phyloP scores from a whole-genome alignment of 2,797 vertebrate species.

The Chelon auratus region DNA sequence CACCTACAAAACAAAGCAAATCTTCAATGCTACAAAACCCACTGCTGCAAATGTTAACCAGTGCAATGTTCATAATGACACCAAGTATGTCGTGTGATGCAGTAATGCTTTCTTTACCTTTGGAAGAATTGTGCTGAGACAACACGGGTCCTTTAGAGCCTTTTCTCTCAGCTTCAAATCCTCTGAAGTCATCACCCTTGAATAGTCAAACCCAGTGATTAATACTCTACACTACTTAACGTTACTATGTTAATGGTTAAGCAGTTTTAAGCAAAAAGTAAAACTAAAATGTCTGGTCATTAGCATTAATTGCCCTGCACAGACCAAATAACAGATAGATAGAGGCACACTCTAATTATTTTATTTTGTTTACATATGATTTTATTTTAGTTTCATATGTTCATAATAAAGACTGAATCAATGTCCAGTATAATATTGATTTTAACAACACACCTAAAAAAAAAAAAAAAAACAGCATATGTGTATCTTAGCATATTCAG shows the following conservation, averaged over 20 bases:
- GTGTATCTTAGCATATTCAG: constrained; percentile 1
- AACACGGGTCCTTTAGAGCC: constrained; percentile 78
- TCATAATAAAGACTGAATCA: neutral
- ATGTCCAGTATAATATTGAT: neutral
- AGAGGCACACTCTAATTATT: neutral
- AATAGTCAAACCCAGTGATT: constrained; percentile 64
- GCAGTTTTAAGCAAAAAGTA: constrained; percentile 12
- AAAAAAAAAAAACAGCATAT: neutral
- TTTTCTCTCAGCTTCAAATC: constrained; percentile 88
- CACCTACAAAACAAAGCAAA: constrained; percentile 61
- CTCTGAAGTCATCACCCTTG: constrained; percentile 89
- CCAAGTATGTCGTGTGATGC: neutral
- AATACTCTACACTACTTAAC: constrained; percentile 17
- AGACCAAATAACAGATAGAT: neutral
- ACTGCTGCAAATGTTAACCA: neutral
- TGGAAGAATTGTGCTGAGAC: constrained; percentile 84
- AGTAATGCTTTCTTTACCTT: constrained; percentile 79
- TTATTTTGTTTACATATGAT: too few species aligned
- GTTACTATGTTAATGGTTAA: neutral
- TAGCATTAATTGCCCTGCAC: neutral
- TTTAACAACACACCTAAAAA: neutral
- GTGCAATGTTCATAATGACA: neutral
- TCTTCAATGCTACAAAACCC: constrained; percentile 12
- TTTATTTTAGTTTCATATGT: neutral
- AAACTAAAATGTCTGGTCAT: neutral